These are phyloP conservation scores for Arctocebus calabarensis DNA, from an alignment of 2,797 vertebrate species.

Conservation along the genomic window DNA sequence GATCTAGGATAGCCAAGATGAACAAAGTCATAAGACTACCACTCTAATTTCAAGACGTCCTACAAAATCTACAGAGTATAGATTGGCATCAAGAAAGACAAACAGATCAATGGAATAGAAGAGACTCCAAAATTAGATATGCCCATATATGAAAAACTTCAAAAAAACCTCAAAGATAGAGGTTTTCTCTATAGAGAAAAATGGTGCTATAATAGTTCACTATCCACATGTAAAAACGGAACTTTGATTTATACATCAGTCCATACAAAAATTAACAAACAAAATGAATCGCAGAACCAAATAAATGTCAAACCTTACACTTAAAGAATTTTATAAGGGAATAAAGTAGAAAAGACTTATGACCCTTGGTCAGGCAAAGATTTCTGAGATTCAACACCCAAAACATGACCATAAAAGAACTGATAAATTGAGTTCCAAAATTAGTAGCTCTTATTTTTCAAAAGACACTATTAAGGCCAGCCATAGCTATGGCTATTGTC, in stretches of 20 bases:
- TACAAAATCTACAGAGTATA: not conserved
- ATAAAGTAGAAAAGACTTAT: not conserved
- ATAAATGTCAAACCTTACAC: not conserved
- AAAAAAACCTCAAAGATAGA: not conserved
- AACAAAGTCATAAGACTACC: not conserved
- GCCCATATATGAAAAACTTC: not conserved
- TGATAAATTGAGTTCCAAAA: not conserved
- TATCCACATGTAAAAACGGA: not conserved
- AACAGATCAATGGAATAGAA: not conserved
- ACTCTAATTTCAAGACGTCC: not conserved
- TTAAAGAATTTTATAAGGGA: not conserved
- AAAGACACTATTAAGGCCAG: not conserved
- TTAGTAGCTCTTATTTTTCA: not conserved
- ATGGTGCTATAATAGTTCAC: not conserved
- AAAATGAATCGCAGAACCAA: not conserved
- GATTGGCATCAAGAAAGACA: not conserved
- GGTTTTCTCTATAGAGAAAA: conserved; percentile 12
- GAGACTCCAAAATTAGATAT: not conserved
- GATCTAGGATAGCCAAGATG: not conserved
- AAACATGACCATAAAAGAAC: not conserved
- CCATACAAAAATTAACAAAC: not conserved
- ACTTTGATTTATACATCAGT: not conserved
- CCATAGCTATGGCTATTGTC: too few species aligned
- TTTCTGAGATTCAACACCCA: not conserved
- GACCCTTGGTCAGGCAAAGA: not conserved